Conservation (phyloP, 2,888 invertebrate species). For the Athalia rosae region DNA sequence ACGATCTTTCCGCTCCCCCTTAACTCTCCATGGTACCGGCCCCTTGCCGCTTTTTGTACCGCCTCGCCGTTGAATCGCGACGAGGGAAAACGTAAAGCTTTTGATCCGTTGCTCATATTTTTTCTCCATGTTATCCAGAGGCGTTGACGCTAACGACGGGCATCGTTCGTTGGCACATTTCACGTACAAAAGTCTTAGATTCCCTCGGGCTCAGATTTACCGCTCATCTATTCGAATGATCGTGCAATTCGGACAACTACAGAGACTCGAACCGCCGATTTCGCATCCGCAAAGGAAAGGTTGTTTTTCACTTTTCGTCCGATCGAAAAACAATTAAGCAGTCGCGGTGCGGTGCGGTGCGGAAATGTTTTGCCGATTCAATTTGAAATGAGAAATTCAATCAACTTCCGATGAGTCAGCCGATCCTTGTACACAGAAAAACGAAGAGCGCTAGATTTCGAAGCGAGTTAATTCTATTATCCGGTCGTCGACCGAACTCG, state of each 20-base stretch:
- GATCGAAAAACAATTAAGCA: constrained; percentile 12
- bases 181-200: not conserved
- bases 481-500: no score
- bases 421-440: not conserved
- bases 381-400: constrained; percentile 47
- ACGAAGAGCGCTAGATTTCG: no score
- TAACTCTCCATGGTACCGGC: not conserved
- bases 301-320: constrained; percentile 17
- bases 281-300: not conserved
- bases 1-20: not conserved
- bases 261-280: no score
- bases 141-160: constrained; percentile 12
- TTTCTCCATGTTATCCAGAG: constrained; percentile 6
- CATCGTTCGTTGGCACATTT: constrained; percentile 21
- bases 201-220: no score
- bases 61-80: not conserved
- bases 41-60: constrained; percentile 9
- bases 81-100: not conserved
- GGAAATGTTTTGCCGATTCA: constrained; percentile 38
- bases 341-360: not conserved
- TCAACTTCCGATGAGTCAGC: constrained; percentile 50
- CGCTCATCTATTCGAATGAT: no score
- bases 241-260: no score
- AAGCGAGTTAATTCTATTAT: no score
- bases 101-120: constrained; percentile 16